Percentiles rank a stretch among this genome's conserved stretches.
Evolutionary conservation across 1,140 invertebrate species (phyloP).

Genomic region (Homalodisca vitripennis): DNA sequence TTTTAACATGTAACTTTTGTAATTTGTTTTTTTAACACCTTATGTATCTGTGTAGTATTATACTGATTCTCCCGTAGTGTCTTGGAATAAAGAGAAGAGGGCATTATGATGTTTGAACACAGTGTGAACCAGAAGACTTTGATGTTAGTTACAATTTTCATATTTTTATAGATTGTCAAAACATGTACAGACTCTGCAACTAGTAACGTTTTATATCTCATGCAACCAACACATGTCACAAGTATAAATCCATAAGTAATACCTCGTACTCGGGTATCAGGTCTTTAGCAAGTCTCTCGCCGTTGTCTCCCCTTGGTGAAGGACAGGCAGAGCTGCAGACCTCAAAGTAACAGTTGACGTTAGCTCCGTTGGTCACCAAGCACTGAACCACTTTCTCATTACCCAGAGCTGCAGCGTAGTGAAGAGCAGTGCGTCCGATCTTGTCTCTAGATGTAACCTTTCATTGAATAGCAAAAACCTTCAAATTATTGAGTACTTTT

Average conservation of each 20-base stretch:
- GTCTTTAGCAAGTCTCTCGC: background rate
- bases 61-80: no score
- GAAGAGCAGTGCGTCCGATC: constrained; percentile 36
- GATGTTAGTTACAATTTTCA: no score
- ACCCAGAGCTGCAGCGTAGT: constrained; percentile 36
- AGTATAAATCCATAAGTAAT: background rate
- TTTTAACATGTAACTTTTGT: no score
- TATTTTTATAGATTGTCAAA: no score
- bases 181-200: no score
- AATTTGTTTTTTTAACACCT: no score
- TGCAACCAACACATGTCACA: background rate
- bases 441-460: constrained; percentile 18
- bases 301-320: background rate
- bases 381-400: background rate
- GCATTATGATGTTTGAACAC: no score
- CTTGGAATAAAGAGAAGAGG: no score
- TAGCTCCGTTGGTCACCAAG: constrained; percentile 8
- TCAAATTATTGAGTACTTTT: background rate
- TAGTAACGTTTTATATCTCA: background rate
- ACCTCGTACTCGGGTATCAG: background rate
- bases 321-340: background rate
- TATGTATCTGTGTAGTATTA: no score
- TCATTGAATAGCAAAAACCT: background rate
- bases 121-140: no score
- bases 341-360: constrained; percentile 13